Conservation (phyloP, 2,888 invertebrate species). For the Spilosoma lubricipeda region DNA sequence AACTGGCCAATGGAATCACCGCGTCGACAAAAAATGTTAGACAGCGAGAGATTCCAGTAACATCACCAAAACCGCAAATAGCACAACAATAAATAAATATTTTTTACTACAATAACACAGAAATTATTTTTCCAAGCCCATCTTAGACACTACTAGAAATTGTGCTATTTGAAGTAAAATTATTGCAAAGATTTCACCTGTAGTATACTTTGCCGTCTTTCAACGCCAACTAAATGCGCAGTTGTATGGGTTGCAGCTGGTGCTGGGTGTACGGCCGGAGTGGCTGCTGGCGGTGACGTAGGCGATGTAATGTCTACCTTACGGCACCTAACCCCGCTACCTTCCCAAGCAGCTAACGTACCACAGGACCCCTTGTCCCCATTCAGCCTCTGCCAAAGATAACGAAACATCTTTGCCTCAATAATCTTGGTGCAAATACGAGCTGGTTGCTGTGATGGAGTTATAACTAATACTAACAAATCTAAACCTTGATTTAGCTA, state of each 20-base stretch:
- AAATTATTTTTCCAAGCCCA: background rate
- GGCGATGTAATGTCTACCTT: constrained; percentile 84
- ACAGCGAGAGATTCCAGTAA: no score
- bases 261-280: constrained; percentile 74
- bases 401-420: constrained; percentile 58
- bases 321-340: constrained; percentile 87
- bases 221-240: constrained; percentile 76
- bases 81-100: no score
- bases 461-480: constrained; percentile 11
- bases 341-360: constrained; percentile 89
- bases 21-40: no score
- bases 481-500: background rate
- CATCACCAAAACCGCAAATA: no score
- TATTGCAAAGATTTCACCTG: constrained; percentile 70
- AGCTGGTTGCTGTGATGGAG: constrained; percentile 41
- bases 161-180: background rate
- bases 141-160: background rate
- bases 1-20: no score
- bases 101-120: background rate
- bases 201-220: constrained; percentile 81
- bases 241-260: constrained; percentile 66
- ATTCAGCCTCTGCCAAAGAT: constrained; percentile 85
- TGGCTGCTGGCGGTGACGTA: constrained; percentile 73
- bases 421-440: constrained; percentile 51
- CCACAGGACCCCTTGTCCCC: constrained; percentile 89